Percentiles rank a stretch among this genome's conserved stretches.
These are phyloP conservation scores for Drosophila niveifrons DNA, from an alignment of 2,888 invertebrate species.

Conservation along the genomic window DNA sequence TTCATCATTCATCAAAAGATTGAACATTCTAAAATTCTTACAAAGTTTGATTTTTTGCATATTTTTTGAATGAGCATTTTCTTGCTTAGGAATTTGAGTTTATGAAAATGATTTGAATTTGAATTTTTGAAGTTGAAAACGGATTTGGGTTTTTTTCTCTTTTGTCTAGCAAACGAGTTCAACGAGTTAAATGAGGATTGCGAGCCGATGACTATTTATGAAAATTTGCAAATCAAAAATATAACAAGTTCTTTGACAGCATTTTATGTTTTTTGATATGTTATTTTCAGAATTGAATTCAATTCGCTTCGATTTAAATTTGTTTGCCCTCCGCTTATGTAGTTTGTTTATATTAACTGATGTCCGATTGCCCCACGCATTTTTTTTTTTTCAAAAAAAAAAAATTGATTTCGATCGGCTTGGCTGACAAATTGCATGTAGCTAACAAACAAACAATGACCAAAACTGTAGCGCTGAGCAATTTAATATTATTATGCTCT, in stretches of 20 bases:
- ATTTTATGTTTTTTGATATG: conserved; percentile 33
- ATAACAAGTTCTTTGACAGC: conserved; percentile 55
- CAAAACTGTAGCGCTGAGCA: conserved; percentile 51
- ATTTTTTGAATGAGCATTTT: conserved; percentile 45
- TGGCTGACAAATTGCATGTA: conserved; percentile 73
- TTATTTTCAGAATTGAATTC: conserved; percentile 32
- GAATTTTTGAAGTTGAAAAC: conserved; percentile 42
- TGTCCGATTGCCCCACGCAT: conserved; percentile 40
- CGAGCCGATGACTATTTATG: conserved; percentile 48
- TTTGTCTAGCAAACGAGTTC: conserved; percentile 57
- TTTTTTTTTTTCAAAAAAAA: conserved; percentile 31
- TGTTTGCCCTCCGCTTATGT: conserved; percentile 16
- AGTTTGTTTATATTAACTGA: conserved; percentile 31
- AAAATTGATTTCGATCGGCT: conserved; percentile 51
- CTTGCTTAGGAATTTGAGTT: conserved; percentile 43
- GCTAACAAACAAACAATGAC: conserved; percentile 58
- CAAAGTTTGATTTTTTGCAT: conserved; percentile 11
- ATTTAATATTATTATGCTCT: conserved; percentile 75
- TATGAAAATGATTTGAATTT: conserved; percentile 55
- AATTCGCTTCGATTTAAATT: conserved; percentile 11
- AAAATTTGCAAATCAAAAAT: conserved; percentile 70
- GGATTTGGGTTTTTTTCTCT: conserved; percentile 51
- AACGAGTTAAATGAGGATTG: conserved; percentile 62
- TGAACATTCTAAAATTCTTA: conserved; percentile 6
- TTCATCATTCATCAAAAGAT: neutral